A percentile compares a stretch with the other conserved stretches of the same genome.
These are phyloP conservation scores for Liasis olivaceus DNA, from an alignment of 2,797 vertebrate species.

Conservation along the genomic window DNA sequence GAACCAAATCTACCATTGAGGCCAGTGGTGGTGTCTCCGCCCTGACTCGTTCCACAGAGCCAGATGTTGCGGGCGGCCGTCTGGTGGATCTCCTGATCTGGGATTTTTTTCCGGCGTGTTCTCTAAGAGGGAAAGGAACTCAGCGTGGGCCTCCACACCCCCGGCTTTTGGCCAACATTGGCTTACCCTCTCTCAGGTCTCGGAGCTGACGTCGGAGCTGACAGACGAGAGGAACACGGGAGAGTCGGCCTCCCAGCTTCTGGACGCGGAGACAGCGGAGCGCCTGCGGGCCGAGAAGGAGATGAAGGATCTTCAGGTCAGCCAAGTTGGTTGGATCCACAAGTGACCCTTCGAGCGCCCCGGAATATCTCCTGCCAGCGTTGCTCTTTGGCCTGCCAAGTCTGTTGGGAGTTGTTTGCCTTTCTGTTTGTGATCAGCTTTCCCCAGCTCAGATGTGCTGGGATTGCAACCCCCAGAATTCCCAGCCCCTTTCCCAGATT, in stretches of 20 bases:
- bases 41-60: background rate
- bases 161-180: background rate
- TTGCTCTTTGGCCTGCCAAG: background rate
- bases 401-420: background rate
- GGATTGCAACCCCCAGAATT: too few species aligned
- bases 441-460: background rate
- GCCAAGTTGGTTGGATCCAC: background rate
- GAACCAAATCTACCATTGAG: background rate
- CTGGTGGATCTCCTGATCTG: background rate
- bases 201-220: constrained; percentile 94
- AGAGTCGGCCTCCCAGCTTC: constrained; percentile 93
- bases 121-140: background rate
- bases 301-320: constrained; percentile 95
- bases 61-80: background rate
- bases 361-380: background rate
- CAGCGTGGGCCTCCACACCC: background rate
- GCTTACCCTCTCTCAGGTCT: constrained; percentile 76
- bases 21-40: background rate
- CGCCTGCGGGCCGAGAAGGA: constrained; percentile 91
- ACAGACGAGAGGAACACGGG: constrained; percentile 93
- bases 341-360: background rate
- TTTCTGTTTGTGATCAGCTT: background rate
- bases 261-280: constrained; percentile 90
- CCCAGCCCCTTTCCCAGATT: too few species aligned
- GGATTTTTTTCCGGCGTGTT: background rate